Evolutionary conservation across 2,113 vertebrate species (phyloP).

Genomic region (Pelecanus crispus): DNA sequence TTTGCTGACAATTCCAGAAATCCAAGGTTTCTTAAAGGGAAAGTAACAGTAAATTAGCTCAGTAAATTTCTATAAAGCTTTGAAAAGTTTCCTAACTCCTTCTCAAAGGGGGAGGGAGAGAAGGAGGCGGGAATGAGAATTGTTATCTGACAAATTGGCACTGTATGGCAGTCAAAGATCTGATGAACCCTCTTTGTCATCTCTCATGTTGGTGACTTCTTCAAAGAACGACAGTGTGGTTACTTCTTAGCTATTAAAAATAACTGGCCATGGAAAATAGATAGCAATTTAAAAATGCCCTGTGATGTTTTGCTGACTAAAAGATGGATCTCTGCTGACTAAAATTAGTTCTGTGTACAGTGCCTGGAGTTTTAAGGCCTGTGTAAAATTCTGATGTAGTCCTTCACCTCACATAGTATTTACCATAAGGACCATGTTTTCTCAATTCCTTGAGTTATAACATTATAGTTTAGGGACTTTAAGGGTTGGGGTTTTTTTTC

Average conservation of each 20-base stretch:
- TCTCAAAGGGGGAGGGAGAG: not conserved
- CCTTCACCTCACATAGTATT: not conserved
- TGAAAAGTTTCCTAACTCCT: not conserved
- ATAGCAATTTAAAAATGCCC: constrained; percentile 4
- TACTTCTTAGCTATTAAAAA: not conserved
- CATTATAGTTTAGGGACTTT: not conserved
- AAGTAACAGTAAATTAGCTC: not conserved
- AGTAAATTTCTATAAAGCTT: not conserved
- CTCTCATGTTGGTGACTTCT: not conserved
- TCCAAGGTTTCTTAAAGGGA: not conserved
- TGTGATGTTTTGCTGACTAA: constrained; percentile 30
- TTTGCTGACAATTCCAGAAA: not conserved
- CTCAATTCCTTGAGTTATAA: not conserved
- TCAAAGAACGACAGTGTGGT: not conserved
- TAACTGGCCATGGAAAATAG: not conserved
- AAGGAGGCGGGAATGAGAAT: not conserved
- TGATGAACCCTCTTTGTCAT: not conserved
- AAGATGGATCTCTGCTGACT: not conserved
- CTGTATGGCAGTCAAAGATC: not conserved
- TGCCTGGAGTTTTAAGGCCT: not conserved
- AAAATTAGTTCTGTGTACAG: not conserved
- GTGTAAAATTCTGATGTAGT: not conserved
- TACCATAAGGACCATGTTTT: not conserved
- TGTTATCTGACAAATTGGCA: not conserved
- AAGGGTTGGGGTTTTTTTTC: not conserved